These are phyloP conservation scores for Baccha elongata DNA, from an alignment of 2,888 invertebrate genomes.

Conservation along the genomic window DNA sequence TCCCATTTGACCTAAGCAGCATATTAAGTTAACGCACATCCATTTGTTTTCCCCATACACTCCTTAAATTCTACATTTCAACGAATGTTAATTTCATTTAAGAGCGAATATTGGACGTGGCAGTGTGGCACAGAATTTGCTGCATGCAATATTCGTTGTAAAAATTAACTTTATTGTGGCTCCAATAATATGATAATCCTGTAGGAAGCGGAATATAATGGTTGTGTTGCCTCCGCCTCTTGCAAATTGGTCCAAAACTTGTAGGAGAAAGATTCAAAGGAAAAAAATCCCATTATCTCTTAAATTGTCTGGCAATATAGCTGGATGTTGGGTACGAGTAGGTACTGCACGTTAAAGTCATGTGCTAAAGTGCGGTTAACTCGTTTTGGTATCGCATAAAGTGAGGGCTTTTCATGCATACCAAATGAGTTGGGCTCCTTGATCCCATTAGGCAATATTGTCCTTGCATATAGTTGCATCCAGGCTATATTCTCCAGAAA, in stretches of 20 bases:
- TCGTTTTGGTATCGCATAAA: constrained; percentile 61
- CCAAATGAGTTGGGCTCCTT: constrained; percentile 65
- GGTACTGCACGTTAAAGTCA: constrained; percentile 22
- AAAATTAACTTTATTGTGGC: constrained; percentile 44
- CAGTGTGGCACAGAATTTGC: constrained; percentile 60
- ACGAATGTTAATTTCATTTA: constrained; percentile 74
- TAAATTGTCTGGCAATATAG: constrained; percentile 79
- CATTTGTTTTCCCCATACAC: background rate
- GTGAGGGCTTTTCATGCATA: constrained; percentile 73
- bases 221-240: constrained; percentile 2
- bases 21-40: constrained; percentile 46
- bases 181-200: constrained; percentile 64
- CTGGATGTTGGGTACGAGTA: constrained; percentile 12
- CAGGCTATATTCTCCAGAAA: background rate
- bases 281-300: constrained; percentile 79
- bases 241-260: constrained; percentile 13
- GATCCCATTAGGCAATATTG: constrained; percentile 41
- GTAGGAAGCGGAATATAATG: constrained; percentile 55
- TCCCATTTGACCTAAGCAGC: background rate
- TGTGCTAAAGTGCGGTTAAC: constrained; percentile 62
- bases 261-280: constrained; percentile 26
- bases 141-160: constrained; percentile 39
- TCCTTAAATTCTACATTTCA: constrained; percentile 41
- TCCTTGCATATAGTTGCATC: constrained; percentile 19
- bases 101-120: constrained; percentile 74